phyloP scores from a whole-genome alignment of 2,113 vertebrate species.

The Ctenomys sociabilis region DNA sequence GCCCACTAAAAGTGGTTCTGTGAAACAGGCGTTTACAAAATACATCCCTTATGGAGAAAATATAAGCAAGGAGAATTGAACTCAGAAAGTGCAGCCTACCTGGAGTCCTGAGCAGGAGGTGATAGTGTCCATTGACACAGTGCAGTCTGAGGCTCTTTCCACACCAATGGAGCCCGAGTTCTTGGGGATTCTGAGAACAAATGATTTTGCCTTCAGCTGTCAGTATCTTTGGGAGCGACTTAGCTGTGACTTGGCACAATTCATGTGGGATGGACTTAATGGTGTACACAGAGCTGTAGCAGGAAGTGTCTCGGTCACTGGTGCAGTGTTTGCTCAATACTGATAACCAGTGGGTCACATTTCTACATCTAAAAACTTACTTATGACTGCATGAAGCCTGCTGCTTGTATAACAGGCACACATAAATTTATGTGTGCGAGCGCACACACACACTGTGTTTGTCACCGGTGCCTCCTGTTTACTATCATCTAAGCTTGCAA shows the following conservation, averaged over 20 bases:
- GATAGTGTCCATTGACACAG: neutral
- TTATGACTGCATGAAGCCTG: neutral
- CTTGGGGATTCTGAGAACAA: neutral
- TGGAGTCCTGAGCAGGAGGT: constrained; percentile 2
- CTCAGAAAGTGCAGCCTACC: constrained; percentile 56
- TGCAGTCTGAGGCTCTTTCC: neutral
- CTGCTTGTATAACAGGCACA: neutral
- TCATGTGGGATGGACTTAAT: neutral
- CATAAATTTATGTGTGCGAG: neutral
- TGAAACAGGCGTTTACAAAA: constrained; percentile 74
- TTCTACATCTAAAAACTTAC: neutral
- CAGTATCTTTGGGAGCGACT: neutral
- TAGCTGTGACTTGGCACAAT: neutral
- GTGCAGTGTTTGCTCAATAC: neutral
- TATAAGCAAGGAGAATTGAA: constrained; percentile 51
- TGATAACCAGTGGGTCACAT: neutral
- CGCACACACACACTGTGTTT: neutral
- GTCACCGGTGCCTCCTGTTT: neutral
- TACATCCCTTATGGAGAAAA: constrained; percentile 69
- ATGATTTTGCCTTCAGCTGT: neutral
- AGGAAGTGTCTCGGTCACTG: neutral
- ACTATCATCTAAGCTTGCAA: neutral
- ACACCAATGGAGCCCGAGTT: neutral
- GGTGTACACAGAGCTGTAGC: neutral
- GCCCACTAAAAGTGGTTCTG: constrained; percentile 71